These are phyloP conservation scores for Eristalinus aeneus DNA, from an alignment of 2,888 invertebrate genomes.

Conservation along the genomic window DNA sequence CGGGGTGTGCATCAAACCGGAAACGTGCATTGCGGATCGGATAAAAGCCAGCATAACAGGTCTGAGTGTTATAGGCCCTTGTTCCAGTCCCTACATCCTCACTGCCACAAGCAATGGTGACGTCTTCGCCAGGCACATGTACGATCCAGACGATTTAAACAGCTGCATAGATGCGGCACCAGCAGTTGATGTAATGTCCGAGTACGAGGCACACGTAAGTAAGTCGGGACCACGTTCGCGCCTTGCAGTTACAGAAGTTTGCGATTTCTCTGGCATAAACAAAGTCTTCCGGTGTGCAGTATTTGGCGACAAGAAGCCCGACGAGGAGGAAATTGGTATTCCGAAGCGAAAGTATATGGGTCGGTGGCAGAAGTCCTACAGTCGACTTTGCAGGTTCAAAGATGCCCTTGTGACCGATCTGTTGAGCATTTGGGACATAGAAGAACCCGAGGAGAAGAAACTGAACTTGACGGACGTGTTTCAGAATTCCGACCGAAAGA, in stretches of 20 bases:
- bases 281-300: conserved; percentile 74
- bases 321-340: neutral
- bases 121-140: conserved; percentile 71
- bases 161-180: conserved; percentile 67
- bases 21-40: conserved; percentile 74
- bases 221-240: conserved; percentile 34
- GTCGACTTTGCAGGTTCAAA: conserved; percentile 72
- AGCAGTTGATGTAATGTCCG: conserved; percentile 72
- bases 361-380: conserved; percentile 74
- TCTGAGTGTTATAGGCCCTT: conserved; percentile 73
- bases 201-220: conserved; percentile 72
- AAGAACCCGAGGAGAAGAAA: conserved; percentile 62
- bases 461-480: conserved; percentile 8
- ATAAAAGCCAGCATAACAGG: conserved; percentile 76
- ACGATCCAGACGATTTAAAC: conserved; percentile 23
- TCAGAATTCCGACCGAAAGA: neutral
- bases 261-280: conserved; percentile 65
- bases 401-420: conserved; percentile 74
- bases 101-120: conserved; percentile 77
- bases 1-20: conserved; percentile 73
- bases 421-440: conserved; percentile 74
- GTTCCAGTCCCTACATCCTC: conserved; percentile 72
- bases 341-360: conserved; percentile 54
- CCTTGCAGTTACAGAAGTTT: conserved; percentile 73
- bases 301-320: conserved; percentile 43